Percentiles rank a stretch among this genome's conserved stretches.
Evolutionary conservation across 2,888 invertebrate species (phyloP).

Genomic region (Actias luna): DNA sequence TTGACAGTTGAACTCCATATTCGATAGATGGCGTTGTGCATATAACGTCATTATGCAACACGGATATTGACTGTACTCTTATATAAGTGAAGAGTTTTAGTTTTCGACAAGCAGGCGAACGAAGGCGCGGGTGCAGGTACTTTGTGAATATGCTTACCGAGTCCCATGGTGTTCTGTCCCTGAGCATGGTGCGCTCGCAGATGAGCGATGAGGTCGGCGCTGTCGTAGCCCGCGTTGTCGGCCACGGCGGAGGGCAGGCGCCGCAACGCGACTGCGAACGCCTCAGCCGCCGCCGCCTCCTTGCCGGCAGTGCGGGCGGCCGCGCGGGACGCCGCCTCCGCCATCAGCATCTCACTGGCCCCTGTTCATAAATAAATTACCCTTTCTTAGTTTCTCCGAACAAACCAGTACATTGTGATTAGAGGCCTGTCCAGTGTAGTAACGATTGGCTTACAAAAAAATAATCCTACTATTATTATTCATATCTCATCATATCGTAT

Average conservation of each 20-base stretch:
- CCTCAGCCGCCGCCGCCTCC: conserved; percentile 98
- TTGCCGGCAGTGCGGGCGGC: conserved; percentile 96
- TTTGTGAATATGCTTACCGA: conserved; percentile 85
- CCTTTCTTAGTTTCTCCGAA: background rate
- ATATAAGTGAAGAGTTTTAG: too few relatives aligned
- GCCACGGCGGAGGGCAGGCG: conserved; percentile 97
- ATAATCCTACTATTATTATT: too few relatives aligned
- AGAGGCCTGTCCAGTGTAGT: background rate
- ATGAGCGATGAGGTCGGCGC: conserved; percentile 95
- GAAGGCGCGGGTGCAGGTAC: too few relatives aligned
- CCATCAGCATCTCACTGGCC: conserved; percentile 98
- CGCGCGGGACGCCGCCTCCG: conserved; percentile 91
- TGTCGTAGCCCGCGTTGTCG: conserved; percentile 99
- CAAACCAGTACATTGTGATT: background rate
- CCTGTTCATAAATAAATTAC: conserved; percentile 61
- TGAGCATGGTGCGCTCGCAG: conserved; percentile 94
- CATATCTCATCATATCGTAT: too few relatives aligned
- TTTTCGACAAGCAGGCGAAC: too few relatives aligned
- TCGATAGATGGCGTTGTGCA: too few relatives aligned
- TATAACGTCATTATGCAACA: too few relatives aligned
- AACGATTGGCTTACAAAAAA: too few relatives aligned
- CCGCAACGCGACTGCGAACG: conserved; percentile 93
- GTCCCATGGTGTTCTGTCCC: conserved; percentile 88
- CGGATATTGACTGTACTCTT: too few relatives aligned
- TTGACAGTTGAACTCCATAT: too few relatives aligned